Evolutionary conservation across 35 echinoderm and acorn worm species (phyloP).

Genomic region (Amphiura filiformis): DNA sequence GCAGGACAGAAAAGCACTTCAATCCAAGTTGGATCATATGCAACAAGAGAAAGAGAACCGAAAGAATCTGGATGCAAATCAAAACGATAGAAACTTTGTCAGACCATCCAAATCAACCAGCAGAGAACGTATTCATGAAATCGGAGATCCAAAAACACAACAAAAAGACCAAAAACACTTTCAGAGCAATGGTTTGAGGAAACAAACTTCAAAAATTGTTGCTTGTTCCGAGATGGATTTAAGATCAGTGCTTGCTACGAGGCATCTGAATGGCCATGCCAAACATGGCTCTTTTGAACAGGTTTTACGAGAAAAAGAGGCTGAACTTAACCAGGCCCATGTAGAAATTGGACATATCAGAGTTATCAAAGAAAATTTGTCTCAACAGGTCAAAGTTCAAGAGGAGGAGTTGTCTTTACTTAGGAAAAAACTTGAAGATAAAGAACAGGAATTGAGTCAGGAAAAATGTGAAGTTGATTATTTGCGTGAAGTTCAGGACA

Average conservation of each 20-base stretch:
- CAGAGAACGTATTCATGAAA: conserved; percentile 19
- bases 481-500: conserved; percentile 84
- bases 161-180: conserved; percentile 13
- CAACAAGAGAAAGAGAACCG: conserved; percentile 28
- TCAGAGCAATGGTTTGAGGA: background rate
- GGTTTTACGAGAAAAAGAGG: conserved; percentile 37
- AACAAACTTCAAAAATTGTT: background rate
- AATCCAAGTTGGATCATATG: conserved; percentile 10
- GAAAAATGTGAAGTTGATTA: conserved; percentile 91
- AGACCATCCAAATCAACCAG: conserved; percentile 27
- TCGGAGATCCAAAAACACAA: background rate
- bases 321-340: conserved; percentile 40
- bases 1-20: conserved; percentile 43
- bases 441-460: conserved; percentile 82
- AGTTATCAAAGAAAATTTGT: conserved; percentile 57
- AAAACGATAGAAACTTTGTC: conserved; percentile 21
- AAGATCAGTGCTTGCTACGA: background rate
- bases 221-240: conserved; percentile 21
- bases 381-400: conserved; percentile 57
- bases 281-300: conserved; percentile 24
- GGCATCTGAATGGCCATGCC: conserved; percentile 10
- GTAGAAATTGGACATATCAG: conserved; percentile 19
- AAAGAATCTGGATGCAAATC: background rate
- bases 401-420: conserved; percentile 75
- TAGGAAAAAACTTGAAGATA: conserved; percentile 46